These are phyloP conservation scores for Gastrophryne carolinensis DNA, from an alignment of 2,797 vertebrate genomes.

Conservation along the genomic window DNA sequence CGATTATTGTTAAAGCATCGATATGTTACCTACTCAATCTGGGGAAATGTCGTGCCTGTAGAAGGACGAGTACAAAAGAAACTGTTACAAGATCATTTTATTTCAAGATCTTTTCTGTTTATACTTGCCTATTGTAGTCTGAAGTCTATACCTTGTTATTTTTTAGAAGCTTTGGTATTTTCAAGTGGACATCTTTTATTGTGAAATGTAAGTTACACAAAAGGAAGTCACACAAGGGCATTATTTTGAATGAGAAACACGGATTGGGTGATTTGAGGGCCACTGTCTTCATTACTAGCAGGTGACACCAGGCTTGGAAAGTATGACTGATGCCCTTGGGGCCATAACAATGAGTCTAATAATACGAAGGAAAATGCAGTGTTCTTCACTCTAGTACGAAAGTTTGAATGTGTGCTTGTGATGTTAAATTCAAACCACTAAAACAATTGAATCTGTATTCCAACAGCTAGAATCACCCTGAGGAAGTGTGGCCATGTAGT, in stretches of 20 bases:
- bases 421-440: too few relatives aligned
- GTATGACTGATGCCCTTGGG: background rate
- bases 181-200: background rate
- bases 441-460: too few relatives aligned
- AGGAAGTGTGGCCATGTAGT: too few relatives aligned
- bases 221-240: background rate
- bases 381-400: too few relatives aligned
- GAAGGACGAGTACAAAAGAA: background rate
- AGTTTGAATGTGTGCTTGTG: too few relatives aligned
- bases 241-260: background rate
- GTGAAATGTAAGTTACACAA: background rate
- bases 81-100: background rate
- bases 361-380: background rate
- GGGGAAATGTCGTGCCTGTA: constrained; percentile 1
- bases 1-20: constrained; percentile 15
- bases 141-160: background rate
- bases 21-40: constrained; percentile 13
- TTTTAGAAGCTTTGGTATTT: background rate
- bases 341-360: background rate
- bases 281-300: background rate
- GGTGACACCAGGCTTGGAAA: background rate
- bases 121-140: background rate
- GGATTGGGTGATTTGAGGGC: background rate
- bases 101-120: constrained; percentile 16
- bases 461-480: too few relatives aligned